These are phyloP conservation scores for Biston betularia DNA, from an alignment of 2,888 invertebrate genomes.

Conservation along the genomic window DNA sequence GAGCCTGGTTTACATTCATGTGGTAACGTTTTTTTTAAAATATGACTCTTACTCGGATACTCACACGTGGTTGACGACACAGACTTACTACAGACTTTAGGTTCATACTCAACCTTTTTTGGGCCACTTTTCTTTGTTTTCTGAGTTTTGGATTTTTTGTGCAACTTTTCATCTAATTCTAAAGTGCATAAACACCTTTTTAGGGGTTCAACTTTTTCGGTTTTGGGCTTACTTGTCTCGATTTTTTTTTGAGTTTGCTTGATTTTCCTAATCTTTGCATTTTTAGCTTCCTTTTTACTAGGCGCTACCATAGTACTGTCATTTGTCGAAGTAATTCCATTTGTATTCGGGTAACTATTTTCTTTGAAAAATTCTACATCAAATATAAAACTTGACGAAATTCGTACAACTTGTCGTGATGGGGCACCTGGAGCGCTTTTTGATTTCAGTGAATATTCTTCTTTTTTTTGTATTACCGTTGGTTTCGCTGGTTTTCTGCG, in stretches of 20 bases:
- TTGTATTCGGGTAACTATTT: constrained; percentile 20
- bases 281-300: constrained; percentile 4
- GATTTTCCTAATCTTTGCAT: neutral
- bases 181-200: constrained; percentile 57
- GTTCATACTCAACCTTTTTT: constrained; percentile 10
- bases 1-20: constrained; percentile 56
- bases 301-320: constrained; percentile 3
- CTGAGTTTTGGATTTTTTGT: constrained; percentile 26
- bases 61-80: constrained; percentile 20
- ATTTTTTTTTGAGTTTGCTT: neutral
- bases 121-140: constrained; percentile 31
- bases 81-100: constrained; percentile 5
- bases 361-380: constrained; percentile 54
- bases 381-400: constrained; percentile 53
- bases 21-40: constrained; percentile 37
- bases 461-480: neutral
- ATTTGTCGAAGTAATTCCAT: neutral
- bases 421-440: constrained; percentile 25
- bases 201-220: constrained; percentile 23
- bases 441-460: constrained; percentile 24
- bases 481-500: constrained; percentile 18
- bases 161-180: constrained; percentile 45
- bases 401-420: constrained; percentile 40
- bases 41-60: constrained; percentile 3
- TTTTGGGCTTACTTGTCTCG: constrained; percentile 5